A percentile compares a stretch with the other conserved stretches of the same genome.
phyloP scores from a whole-genome alignment of 1,140 invertebrate species.

The Mesaphorura yosii region DNA sequence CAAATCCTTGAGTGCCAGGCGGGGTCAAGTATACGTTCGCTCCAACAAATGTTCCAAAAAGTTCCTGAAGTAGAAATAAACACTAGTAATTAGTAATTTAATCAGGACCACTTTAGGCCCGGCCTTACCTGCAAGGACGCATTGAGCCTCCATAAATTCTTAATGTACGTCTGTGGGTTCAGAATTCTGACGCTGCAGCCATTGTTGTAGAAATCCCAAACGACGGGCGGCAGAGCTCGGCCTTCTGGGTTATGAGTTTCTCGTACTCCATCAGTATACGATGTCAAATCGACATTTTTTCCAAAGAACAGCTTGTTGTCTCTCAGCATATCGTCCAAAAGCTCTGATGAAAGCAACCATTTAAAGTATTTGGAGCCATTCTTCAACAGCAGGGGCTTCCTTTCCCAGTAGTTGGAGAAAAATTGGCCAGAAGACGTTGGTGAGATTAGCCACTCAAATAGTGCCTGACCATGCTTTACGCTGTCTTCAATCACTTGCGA shows the following conservation, averaged over 20 bases:
- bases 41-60: slow-evolving; percentile 84
- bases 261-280: slow-evolving; percentile 62
- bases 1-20: slow-evolving; percentile 88
- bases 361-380: slow-evolving; percentile 57
- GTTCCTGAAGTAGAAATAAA: slow-evolving; percentile 45
- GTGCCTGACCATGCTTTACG: slow-evolving; percentile 40
- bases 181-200: slow-evolving; percentile 82
- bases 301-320: slow-evolving; percentile 55
- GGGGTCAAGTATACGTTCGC: slow-evolving; percentile 95
- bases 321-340: slow-evolving; percentile 65
- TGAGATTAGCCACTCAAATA: slow-evolving; percentile 58
- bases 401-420: slow-evolving; percentile 64
- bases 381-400: slow-evolving; percentile 59
- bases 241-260: slow-evolving; percentile 80
- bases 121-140: slow-evolving; percentile 57
- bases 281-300: slow-evolving; percentile 83
- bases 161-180: slow-evolving; percentile 83
- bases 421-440: slow-evolving; percentile 53
- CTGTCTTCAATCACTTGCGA: slow-evolving; percentile 14
- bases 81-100: neutral
- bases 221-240: slow-evolving; percentile 50
- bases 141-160: slow-evolving; percentile 46
- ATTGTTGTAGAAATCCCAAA: slow-evolving; percentile 84
- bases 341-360: slow-evolving; percentile 57
- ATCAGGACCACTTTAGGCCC: neutral